Conservation (phyloP, 2,797 vertebrate genomes). For the Pteropus rufus region DNA sequence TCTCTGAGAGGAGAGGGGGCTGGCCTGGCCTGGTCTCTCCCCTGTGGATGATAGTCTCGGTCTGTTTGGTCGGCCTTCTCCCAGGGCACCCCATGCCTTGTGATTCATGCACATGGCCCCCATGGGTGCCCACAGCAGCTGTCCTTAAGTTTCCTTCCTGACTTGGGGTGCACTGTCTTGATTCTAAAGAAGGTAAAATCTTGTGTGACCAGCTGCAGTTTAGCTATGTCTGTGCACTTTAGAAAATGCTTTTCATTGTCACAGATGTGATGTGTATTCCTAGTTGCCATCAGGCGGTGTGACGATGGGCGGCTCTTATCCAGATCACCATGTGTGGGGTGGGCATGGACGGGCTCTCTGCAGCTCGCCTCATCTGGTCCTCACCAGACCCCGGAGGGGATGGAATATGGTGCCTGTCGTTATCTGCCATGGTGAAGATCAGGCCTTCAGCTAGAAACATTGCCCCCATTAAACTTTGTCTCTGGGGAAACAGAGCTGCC, state of each 20-base stretch:
- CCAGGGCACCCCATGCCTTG: neutral
- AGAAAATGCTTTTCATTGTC: neutral
- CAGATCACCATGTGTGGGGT: rapidly evolving
- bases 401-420: neutral
- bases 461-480: neutral
- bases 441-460: neutral
- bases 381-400: neutral
- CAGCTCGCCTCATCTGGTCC: neutral
- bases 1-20: neutral
- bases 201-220: neutral
- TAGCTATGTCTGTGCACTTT: neutral
- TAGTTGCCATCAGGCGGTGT: neutral
- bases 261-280: rapidly evolving
- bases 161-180: rapidly evolving
- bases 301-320: neutral
- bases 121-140: too few relatives aligned
- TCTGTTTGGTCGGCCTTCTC: neutral
- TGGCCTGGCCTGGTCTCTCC: neutral
- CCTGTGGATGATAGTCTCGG: rapidly evolving
- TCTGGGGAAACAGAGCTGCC: neutral
- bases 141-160: neutral
- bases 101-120: neutral
- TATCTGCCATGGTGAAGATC: neutral
- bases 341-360: neutral
- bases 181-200: neutral